Evolutionary conservation across 2,888 invertebrate genomes (phyloP), one percentile per base, ranked within the genome.

Genomic region (Caenorhabditis sp.): DNA sequence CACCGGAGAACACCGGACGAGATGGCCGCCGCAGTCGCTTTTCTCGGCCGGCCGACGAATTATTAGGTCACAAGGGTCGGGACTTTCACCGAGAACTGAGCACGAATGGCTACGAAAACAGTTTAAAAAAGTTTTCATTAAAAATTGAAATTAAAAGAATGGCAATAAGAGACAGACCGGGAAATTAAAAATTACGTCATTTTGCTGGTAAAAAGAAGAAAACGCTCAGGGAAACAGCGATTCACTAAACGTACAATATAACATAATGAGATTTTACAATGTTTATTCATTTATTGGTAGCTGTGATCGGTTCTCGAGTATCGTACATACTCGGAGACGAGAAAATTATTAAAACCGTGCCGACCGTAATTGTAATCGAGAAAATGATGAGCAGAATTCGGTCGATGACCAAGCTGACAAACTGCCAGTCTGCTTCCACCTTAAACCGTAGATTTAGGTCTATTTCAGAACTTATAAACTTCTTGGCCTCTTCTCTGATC

Each of bases 391-490:
- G 81, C 24, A 88, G 76, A 7, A 88, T 65, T 2, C 88, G 70
- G 72, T 88, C 88, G 30, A 87, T 74, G 1, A 87, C 85, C 50
- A 87, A 71, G 7, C 87, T 86, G 2, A 87, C 85, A 55, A 88
- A 88, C 27, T 81, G 78, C 88, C 88, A 88, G 59, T 88, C 88
- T 9, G 86, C 83, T 48, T 81, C 81, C 26, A 84, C 76, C 87
- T 87, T 46, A 76, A 48, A 20, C 2, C 46, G 7, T 20, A 13
- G 3, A 30, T 48, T 13, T 24, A 17, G 26, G 0, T 35, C 22
- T 17, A 24, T n/a, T 15, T 17, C 15, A 11, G 11, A 20, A 17
- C 24, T 30, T 37, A 32, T 0, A n/a, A 27, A 87, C 87, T 59
- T 88, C 85, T 72, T 86, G 80, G 11, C 76, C 72, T 35, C 74